Evolutionary conservation across 2,888 invertebrate species (phyloP).

Genomic region (Pristionchus arcanus): DNA sequence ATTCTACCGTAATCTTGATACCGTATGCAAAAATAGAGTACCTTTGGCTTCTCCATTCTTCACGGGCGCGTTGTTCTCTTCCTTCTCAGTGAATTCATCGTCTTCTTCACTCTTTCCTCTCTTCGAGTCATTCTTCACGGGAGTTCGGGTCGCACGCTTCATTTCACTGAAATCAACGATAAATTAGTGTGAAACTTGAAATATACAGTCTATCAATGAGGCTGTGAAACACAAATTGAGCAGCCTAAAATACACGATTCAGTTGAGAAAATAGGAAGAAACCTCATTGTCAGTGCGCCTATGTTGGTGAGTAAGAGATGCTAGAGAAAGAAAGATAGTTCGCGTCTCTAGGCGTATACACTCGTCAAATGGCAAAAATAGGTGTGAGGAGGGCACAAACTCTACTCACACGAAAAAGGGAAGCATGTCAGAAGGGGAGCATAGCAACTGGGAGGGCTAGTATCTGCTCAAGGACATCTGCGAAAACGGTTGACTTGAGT

Average conservation of each 20-base stretch:
- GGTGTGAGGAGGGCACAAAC: neutral
- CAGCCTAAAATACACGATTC: neutral
- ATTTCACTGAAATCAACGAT: neutral
- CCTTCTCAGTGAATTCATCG: conserved; percentile 67
- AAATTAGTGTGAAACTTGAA: too few species aligned
- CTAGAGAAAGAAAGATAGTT: neutral
- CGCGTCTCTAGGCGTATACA: conserved; percentile 7
- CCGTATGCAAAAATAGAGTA: neutral
- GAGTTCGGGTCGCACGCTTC: neutral
- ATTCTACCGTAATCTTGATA: neutral
- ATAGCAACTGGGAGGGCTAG: neutral
- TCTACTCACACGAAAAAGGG: too few species aligned
- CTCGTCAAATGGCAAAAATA: neutral
- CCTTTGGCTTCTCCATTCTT: conserved; percentile 21
- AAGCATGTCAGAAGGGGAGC: neutral
- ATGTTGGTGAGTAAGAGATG: neutral
- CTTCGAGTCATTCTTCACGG: neutral
- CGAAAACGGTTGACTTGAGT: neutral
- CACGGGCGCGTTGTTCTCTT: conserved; percentile 47
- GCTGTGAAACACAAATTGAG: neutral
- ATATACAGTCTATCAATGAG: too few species aligned
- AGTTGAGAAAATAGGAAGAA: neutral
- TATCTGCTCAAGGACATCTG: neutral
- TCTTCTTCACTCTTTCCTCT: conserved; percentile 60
- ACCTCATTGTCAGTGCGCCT: neutral